Evolutionary conservation across 2,888 invertebrate genomes (phyloP), one percentile per base, ranked within the genome.

Genomic region (Cephus runcator): DNA sequence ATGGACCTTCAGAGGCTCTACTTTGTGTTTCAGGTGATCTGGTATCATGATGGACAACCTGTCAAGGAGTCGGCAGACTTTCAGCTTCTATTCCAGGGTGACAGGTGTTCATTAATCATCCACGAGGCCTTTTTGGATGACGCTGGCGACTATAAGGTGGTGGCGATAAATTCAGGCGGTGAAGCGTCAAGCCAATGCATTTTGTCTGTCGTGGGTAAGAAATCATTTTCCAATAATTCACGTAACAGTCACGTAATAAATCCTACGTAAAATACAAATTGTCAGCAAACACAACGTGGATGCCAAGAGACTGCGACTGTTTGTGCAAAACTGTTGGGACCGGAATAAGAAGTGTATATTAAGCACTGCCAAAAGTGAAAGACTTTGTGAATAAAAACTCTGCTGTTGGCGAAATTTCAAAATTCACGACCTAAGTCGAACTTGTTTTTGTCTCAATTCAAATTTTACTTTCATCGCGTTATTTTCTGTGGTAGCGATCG

Each of bases 51-150:
- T 86, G 95, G 95, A 76, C 93, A 94, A 77, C 96, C 96, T 0
- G 95, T 98, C 0, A 96, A 96, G 89, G 97, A 97, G 90, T 96
- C 97, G 0, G 93, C 95, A 68, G 96, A 97, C 88, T 95, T 97
- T 83, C 96, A 96, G 88, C 92, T 97, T 40, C 92, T 96, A 6
- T 97, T 97, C 92, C 96, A 96, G 92, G 97, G 97, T 23, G 97
- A 97, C 91, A 94, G 94, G 36, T 96, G 96, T 86, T 95, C 96
- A 1, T 90, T 96, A 69, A 92, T 96, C 69, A 95, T 96, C 76
- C 94, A 95, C 84, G 95, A 95, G 89, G 96, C 95, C 0, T 94
- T 95, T 83, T 92, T 95, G 33, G 96, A 96, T 89, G 96, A 97
- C 90, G 94, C 94, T 69, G 97, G 97, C 15, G 92, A 94, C 81